These are phyloP conservation scores for Catocala nupta DNA, from an alignment of 2,888 invertebrate genomes.

Conservation along the genomic window DNA sequence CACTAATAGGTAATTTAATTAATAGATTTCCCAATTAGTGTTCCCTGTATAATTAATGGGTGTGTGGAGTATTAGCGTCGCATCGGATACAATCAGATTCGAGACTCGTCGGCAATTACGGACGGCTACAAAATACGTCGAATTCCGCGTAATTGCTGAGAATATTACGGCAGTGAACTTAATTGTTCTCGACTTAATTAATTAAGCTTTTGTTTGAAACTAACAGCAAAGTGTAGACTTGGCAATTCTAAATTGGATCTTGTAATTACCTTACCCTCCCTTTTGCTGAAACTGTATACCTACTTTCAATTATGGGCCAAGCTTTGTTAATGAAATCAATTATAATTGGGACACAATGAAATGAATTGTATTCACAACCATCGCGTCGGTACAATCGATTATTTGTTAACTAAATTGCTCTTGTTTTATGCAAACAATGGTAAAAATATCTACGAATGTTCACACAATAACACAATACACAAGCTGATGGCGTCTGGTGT, in stretches of 20 bases:
- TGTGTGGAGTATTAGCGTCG: slow-evolving; percentile 81
- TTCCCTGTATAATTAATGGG: slow-evolving; percentile 80
- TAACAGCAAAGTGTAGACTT: slow-evolving; percentile 88
- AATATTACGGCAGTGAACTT: slow-evolving; percentile 86
- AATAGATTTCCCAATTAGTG: slow-evolving; percentile 84
- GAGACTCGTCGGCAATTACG: slow-evolving; percentile 81
- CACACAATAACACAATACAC: slow-evolving; percentile 18
- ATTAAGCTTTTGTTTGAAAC: slow-evolving; percentile 88
- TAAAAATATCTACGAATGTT: slow-evolving; percentile 36
- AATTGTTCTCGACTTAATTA: slow-evolving; percentile 88
- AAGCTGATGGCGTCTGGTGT: slow-evolving; percentile 42
- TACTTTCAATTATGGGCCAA: slow-evolving; percentile 85
- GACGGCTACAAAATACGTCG: slow-evolving; percentile 84
- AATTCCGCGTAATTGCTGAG: slow-evolving; percentile 86
- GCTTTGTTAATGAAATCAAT: slow-evolving; percentile 85
- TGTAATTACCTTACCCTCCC: slow-evolving; percentile 87
- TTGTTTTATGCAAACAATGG: slow-evolving; percentile 53
- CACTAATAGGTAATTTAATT: slow-evolving; percentile 76
- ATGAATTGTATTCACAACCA: slow-evolving; percentile 68
- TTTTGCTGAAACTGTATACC: slow-evolving; percentile 84
- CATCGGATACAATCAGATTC: slow-evolving; percentile 82
- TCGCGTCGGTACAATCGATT: slow-evolving; percentile 63
- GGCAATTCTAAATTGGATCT: slow-evolving; percentile 88
- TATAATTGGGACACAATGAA: slow-evolving; percentile 81
- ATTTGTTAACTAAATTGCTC: slow-evolving; percentile 69